A percentile compares a stretch with the other conserved stretches of the same genome.
phyloP scores from a whole-genome alignment of 2,797 vertebrate genomes.

The Chiloscyllium punctatum region DNA sequence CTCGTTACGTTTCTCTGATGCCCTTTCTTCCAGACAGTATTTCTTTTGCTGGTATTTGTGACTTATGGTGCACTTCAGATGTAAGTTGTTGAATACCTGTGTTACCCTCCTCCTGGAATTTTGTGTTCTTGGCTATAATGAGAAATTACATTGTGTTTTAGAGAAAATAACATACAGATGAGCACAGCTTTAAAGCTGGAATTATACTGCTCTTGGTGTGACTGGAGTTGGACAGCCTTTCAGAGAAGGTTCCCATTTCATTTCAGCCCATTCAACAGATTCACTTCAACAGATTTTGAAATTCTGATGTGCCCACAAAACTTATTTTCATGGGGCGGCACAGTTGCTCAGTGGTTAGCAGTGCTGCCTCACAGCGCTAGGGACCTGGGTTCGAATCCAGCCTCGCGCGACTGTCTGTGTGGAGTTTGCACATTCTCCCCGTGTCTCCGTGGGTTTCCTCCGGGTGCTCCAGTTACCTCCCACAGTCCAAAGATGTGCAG shows the following conservation, averaged over 20 bases:
- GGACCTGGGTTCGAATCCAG: too few relatives aligned
- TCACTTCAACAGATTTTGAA: background rate
- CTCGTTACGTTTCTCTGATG: constrained; percentile 81
- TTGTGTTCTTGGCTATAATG: background rate
- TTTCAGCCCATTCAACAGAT: background rate
- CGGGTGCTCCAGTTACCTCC: too few relatives aligned
- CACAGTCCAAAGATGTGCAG: too few relatives aligned
- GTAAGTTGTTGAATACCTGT: constrained; percentile 60
- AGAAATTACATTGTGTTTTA: background rate
- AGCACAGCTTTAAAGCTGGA: background rate
- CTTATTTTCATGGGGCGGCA: background rate
- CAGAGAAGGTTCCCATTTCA: background rate
- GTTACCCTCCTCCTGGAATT: background rate
- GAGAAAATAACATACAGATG: background rate
- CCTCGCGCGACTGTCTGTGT: too few relatives aligned
- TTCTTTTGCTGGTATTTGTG: constrained; percentile 80
- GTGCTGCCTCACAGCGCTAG: too few relatives aligned
- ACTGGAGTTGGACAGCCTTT: background rate
- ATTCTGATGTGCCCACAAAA: background rate
- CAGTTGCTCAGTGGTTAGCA: too few relatives aligned
- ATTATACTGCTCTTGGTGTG: background rate
- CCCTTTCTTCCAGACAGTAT: constrained; percentile 84
- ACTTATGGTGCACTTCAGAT: constrained; percentile 90
- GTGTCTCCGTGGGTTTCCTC: too few relatives aligned
- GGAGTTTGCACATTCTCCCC: too few relatives aligned